Conservation (phyloP, 1,140 invertebrate genomes). For the Ephestia elutella region DNA sequence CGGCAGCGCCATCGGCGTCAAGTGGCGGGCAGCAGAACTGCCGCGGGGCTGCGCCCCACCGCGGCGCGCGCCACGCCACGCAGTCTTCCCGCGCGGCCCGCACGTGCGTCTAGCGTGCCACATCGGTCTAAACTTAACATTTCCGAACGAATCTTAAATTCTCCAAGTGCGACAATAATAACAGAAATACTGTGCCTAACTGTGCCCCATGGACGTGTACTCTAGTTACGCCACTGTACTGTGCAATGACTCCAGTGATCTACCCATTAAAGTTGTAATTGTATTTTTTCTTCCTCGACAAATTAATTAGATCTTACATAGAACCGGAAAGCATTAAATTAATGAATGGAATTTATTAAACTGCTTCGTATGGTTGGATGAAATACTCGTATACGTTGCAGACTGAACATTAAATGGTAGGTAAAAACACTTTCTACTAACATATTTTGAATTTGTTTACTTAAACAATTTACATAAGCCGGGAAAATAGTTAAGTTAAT, state of each 20-base stretch:
- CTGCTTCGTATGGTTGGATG: slow-evolving; percentile 28
- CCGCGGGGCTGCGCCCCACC: slow-evolving; percentile 40
- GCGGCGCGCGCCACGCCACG: slow-evolving; percentile 61
- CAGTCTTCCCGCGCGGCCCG: slow-evolving; percentile 70
- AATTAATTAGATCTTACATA: slow-evolving; percentile 66
- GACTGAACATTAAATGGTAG: slow-evolving; percentile 54
- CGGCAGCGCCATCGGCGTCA: slow-evolving; percentile 44
- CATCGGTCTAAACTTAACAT: slow-evolving; percentile 26
- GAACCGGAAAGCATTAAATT: slow-evolving; percentile 58
- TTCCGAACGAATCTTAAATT: slow-evolving; percentile 37
- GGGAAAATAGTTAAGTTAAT: background rate
- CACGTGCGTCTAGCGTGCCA: slow-evolving; percentile 64
- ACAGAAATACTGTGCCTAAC: slow-evolving; percentile 36
- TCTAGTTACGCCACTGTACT: slow-evolving; percentile 19
- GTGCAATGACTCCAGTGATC: slow-evolving; percentile 48
- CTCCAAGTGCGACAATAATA: slow-evolving; percentile 29
- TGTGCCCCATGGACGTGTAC: slow-evolving; percentile 25
- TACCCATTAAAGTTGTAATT: slow-evolving; percentile 59
- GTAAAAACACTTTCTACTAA: slow-evolving; percentile 32
- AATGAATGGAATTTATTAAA: slow-evolving; percentile 51
- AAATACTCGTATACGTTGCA: slow-evolving; percentile 35
- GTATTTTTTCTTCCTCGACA: slow-evolving; percentile 57
- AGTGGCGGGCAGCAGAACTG: slow-evolving; percentile 39
- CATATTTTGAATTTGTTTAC: slow-evolving; percentile 3
- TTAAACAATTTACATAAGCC: background rate